These are phyloP conservation scores for Drosophila ambigua DNA, from an alignment of 1,140 invertebrate genomes.

Conservation along the genomic window DNA sequence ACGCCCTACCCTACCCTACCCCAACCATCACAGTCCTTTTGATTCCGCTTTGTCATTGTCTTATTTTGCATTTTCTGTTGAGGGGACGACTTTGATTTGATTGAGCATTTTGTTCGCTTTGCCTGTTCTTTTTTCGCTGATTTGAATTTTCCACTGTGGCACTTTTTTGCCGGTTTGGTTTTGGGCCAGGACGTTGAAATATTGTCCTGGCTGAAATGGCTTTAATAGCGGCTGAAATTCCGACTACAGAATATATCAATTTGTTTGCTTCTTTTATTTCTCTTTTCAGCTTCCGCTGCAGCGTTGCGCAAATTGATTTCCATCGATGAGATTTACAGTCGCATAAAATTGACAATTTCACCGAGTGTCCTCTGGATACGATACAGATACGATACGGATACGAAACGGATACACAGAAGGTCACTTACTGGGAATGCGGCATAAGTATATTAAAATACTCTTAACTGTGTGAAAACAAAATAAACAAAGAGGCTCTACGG, in stretches of 20 bases:
- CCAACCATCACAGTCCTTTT: neutral
- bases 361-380: constrained; percentile 23
- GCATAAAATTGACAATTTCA: constrained; percentile 62
- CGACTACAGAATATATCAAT: constrained; percentile 60
- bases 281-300: constrained; percentile 1
- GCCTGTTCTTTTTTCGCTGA: constrained; percentile 49
- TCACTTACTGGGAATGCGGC: constrained; percentile 21
- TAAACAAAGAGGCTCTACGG: too few species aligned
- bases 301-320: constrained; percentile 68
- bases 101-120: constrained; percentile 65
- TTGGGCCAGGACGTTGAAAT: constrained; percentile 29
- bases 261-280: constrained; percentile 45
- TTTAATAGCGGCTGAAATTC: constrained; percentile 23
- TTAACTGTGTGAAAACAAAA: too few species aligned
- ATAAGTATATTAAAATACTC: neutral
- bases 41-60: constrained; percentile 57
- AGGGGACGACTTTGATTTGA: constrained; percentile 66
- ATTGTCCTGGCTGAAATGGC: constrained; percentile 24
- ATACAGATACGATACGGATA: neutral
- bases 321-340: constrained; percentile 55
- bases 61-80: constrained; percentile 67
- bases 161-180: constrained; percentile 12
- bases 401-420: constrained; percentile 13
- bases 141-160: constrained; percentile 49
- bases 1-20: neutral